phyloP scores from a whole-genome alignment of 2,113 vertebrate genomes.

The Plecotus auritus region DNA sequence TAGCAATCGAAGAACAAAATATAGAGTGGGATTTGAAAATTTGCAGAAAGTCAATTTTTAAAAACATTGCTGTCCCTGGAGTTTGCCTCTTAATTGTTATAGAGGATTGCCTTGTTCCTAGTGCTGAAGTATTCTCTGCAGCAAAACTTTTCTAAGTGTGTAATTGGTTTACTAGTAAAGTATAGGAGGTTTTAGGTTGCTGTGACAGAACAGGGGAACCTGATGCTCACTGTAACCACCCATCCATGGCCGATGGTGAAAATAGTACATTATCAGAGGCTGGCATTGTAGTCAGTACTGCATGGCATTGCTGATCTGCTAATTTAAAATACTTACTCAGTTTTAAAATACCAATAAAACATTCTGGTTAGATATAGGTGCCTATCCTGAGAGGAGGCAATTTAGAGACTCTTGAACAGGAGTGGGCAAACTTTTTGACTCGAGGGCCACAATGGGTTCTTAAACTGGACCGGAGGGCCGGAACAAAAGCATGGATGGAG shows the following conservation, averaged over 20 bases:
- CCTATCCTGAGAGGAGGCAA: not conserved
- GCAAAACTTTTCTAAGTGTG: conserved; percentile 9
- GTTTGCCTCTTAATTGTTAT: not conserved
- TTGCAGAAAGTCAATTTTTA: not conserved
- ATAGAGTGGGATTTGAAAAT: not conserved
- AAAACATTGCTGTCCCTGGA: not conserved
- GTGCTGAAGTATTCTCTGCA: not conserved
- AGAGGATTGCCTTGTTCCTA: not conserved
- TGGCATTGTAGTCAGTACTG: not conserved
- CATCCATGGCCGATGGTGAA: not conserved
- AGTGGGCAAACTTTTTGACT: no score
- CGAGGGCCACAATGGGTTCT: no score
- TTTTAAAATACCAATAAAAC: not conserved
- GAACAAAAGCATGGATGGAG: no score
- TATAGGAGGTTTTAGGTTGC: conserved; percentile 21
- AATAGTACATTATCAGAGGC: not conserved
- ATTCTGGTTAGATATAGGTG: not conserved
- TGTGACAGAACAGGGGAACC: not conserved
- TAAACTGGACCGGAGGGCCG: no score
- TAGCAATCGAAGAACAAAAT: not conserved
- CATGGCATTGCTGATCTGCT: not conserved
- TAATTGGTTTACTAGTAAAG: not conserved
- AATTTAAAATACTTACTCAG: not conserved
- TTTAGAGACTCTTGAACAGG: not conserved
- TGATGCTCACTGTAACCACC: not conserved